Percentiles rank a stretch among this genome's conserved stretches.
These are phyloP conservation scores for Zaprionus bogoriensis DNA, from an alignment of 2,888 invertebrate genomes.

Conservation along the genomic window DNA sequence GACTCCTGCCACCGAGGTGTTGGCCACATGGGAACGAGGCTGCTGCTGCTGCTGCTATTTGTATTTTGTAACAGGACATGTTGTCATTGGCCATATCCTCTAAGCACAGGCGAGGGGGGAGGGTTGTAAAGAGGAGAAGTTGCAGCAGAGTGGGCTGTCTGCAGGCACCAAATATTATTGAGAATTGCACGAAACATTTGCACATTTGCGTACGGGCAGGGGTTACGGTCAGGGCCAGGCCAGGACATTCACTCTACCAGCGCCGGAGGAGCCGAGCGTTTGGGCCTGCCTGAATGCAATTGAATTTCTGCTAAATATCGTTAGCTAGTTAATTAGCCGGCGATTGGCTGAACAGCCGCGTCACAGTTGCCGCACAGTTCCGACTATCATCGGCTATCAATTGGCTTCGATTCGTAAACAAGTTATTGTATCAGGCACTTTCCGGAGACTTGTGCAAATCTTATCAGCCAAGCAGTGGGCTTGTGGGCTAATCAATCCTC, in stretches of 20 bases:
- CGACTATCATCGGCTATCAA: background rate
- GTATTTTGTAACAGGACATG: conserved; percentile 68
- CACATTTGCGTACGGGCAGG: too few relatives aligned
- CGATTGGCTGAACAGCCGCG: conserved; percentile 23
- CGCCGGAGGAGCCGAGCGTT: background rate
- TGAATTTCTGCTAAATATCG: conserved; percentile 24
- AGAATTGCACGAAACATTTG: conserved; percentile 41
- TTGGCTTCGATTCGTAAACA: background rate
- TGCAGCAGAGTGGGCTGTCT: conserved; percentile 1
- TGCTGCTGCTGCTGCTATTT: conserved; percentile 43
- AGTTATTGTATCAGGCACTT: background rate
- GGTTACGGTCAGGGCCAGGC: conserved; percentile 6
- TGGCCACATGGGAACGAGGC: conserved; percentile 40
- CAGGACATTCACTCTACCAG: conserved; percentile 7
- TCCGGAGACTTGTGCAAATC: conserved; percentile 29
- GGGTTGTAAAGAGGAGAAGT: background rate
- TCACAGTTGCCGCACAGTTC: conserved; percentile 13
- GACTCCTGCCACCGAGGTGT: too few relatives aligned
- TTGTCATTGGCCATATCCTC: conserved; percentile 63
- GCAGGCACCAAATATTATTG: conserved; percentile 54
- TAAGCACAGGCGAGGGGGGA: background rate
- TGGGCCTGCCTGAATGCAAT: background rate
- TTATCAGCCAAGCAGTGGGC: too few relatives aligned
- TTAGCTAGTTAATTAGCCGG: conserved; percentile 34
- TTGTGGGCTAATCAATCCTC: too few relatives aligned